phyloP scores from a whole-genome alignment of 92 coral and sea anemone genomes.

The Actinernus sp. region DNA sequence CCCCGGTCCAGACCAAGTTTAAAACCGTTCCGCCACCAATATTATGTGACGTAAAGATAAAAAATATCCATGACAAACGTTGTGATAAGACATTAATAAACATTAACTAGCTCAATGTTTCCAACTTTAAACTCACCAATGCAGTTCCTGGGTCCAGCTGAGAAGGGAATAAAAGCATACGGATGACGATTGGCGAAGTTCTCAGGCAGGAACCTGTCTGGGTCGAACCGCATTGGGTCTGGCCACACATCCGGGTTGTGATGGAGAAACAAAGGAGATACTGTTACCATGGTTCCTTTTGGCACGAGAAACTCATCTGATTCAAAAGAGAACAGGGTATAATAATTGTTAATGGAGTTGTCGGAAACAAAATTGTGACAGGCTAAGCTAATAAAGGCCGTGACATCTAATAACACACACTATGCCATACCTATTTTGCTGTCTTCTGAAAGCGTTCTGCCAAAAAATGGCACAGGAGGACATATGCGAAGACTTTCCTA shows the following conservation, averaged over 20 bases:
- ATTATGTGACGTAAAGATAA: too few species aligned
- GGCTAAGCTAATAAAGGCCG: too few species aligned
- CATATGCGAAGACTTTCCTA: conserved; percentile 86
- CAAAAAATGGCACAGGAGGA: conserved; percentile 84
- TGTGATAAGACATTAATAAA: too few species aligned
- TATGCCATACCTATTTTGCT: conserved; percentile 63
- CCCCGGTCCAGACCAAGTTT: too few species aligned
- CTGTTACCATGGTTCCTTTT: conserved; percentile 60
- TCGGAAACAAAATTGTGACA: too few species aligned
- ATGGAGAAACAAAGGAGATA: conserved; percentile 65
- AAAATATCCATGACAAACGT: too few species aligned
- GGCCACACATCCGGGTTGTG: conserved; percentile 83
- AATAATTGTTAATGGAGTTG: too few species aligned
- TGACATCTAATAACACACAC: too few species aligned
- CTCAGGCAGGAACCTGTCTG: conserved; percentile 86
- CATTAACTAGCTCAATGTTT: too few species aligned
- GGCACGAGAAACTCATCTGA: conserved; percentile 71
- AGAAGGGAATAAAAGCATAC: conserved; percentile 87
- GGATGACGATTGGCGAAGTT: conserved; percentile 85
- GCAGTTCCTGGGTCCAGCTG: conserved; percentile 94
- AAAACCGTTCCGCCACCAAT: too few species aligned
- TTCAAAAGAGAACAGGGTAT: too few species aligned
- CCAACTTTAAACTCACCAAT: too few species aligned
- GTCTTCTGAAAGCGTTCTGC: conserved; percentile 72
- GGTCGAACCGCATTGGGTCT: conserved; percentile 80